phyloP scores from a whole-genome alignment of 2,797 vertebrate species.

The Miichthys miiuy region DNA sequence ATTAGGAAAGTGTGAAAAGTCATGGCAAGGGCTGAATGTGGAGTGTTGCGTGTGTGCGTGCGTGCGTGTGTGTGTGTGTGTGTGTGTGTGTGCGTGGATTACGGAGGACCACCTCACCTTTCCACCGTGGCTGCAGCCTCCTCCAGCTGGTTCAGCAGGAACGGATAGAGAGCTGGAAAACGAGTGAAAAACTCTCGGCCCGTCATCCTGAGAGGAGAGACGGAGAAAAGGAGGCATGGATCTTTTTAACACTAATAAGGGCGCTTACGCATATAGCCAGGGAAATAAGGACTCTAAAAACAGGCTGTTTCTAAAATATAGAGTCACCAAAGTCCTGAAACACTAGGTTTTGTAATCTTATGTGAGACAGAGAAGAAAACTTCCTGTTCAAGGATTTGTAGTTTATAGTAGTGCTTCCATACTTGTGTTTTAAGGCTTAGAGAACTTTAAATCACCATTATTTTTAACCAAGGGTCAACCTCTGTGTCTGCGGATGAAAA shows the following conservation, averaged over 20 bases:
- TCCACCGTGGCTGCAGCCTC: conserved; percentile 87
- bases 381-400: not conserved
- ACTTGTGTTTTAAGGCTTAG: not conserved
- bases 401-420: not conserved
- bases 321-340: not conserved
- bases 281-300: not conserved
- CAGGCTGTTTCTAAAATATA: not conserved
- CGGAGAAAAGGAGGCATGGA: not conserved
- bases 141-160: conserved; percentile 93
- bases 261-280: not conserved
- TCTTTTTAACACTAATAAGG: not conserved
- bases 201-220: conserved; percentile 89
- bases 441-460: not conserved
- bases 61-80: not conserved
- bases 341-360: not conserved
- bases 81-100: conserved; percentile 5
- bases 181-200: conserved; percentile 96
- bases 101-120: conserved; percentile 84
- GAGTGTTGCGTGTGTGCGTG: not conserved
- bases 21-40: conserved; percentile 20
- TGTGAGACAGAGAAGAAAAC: too few species aligned
- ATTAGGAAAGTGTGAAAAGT: conserved; percentile 47
- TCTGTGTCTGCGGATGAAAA: too few species aligned
- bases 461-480: not conserved
- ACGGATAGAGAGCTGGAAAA: conserved; percentile 94